Conservation (phyloP, 2,797 vertebrate genomes). For the Centroberyx gerrardi region DNA sequence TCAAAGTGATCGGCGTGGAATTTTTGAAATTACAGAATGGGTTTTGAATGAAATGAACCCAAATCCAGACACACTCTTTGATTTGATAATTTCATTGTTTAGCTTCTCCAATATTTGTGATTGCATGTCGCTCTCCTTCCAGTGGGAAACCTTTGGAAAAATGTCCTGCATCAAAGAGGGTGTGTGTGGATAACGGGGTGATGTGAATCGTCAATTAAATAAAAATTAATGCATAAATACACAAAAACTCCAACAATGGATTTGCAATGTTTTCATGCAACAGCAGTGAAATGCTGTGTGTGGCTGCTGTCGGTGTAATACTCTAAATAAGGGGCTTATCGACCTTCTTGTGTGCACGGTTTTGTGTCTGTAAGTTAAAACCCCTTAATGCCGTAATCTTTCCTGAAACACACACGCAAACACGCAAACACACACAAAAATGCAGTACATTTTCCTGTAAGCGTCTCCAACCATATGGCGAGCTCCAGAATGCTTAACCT, state of each 20-base stretch:
- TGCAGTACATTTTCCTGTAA: conserved; percentile 54
- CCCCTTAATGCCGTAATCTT: conserved; percentile 71
- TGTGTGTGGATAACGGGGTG: conserved; percentile 36
- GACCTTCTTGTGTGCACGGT: conserved; percentile 41
- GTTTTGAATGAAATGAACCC: no score
- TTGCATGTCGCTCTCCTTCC: no score
- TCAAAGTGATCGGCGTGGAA: no score
- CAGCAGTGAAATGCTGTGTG: conserved; percentile 24
- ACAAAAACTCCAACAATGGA: conserved; percentile 42
- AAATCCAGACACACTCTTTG: no score
- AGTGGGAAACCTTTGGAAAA: no score
- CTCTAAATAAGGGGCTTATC: conserved; percentile 38
- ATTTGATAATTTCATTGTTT: no score
- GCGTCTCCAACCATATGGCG: conserved; percentile 70
- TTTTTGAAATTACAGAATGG: no score
- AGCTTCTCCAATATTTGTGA: no score
- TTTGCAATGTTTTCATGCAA: conserved; percentile 47
- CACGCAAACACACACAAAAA: conserved; percentile 18
- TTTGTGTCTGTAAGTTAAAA: conserved; percentile 60
- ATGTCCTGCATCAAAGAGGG: neutral
- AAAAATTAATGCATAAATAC: conserved; percentile 39
- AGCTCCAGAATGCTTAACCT: conserved; percentile 69
- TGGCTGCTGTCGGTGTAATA: conserved; percentile 31
- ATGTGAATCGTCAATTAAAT: neutral
- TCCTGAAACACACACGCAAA: conserved; percentile 56